Evolutionary conservation across 2,888 invertebrate species (phyloP), one percentile per base, ranked within the genome.

Genomic region (Drosophila subsilvestris): DNA sequence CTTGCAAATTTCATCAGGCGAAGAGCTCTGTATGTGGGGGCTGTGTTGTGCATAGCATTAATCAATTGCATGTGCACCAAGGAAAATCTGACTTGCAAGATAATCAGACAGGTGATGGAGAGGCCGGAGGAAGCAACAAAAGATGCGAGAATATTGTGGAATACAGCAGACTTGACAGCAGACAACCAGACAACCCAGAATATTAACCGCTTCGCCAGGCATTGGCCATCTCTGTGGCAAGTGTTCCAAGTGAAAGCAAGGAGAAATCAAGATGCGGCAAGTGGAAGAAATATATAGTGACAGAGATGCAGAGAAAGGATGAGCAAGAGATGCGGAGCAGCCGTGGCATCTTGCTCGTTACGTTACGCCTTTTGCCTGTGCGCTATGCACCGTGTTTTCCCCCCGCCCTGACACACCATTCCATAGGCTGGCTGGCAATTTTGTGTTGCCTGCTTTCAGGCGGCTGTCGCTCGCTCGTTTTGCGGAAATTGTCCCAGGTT

Each of bases 401-500:
- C 25, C 25, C 5, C 6, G 5, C 6, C 25, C 5, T n/a, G 25
- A 6, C 25, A 1, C 25, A 20, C 20, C 20, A 20, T 25, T 25
- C 5, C 37, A 37, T 37, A 37, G 37, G 51, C 59, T 42, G 58
- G 37, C 48, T 58, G 60, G 43, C 58, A 71, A 75, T 50, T 84
- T 71, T 54, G 47, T 49, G 55, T 70, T 63, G 78, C 37, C 72
- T 71, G 61, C 79, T 78, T 67, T 72, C 37, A 48, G 70, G 75
- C 76, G 14, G 18, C 32, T 22, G 14, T 49, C 22, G 27, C 42
- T 54, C n/a, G 37, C 37, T 70, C 54, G 43, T 37, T 32, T 3
- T 37, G 75, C 67, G 83, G 76, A 86, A 86, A 86, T 81, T 85
- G 82, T 85, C 79, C 68, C 63, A 62, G 66, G 48, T 63, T 56